A percentile compares a stretch with the other conserved stretches of the same genome.
Evolutionary conservation across 1,140 invertebrate genomes (phyloP).

Genomic region (Achatina immaculata): DNA sequence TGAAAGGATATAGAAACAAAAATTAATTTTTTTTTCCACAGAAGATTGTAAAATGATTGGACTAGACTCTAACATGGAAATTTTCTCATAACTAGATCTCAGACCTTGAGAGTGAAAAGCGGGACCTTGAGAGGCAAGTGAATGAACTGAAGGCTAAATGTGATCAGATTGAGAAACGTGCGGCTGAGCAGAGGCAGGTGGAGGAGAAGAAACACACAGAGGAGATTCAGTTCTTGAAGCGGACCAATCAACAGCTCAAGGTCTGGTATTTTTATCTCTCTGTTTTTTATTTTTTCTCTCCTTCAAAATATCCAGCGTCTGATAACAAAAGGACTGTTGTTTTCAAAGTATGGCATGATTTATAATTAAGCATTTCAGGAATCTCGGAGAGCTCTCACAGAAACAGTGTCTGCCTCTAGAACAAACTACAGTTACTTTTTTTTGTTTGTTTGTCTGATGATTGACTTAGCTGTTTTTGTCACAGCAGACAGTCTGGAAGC

Average conservation of each 20-base stretch:
- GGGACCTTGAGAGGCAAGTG: slow-evolving; percentile 82
- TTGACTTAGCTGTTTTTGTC: too few relatives aligned
- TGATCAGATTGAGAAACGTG: slow-evolving; percentile 86
- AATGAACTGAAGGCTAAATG: slow-evolving; percentile 86
- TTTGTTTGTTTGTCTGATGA: too few relatives aligned
- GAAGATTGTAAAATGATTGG: too few relatives aligned
- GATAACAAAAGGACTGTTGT: too few relatives aligned
- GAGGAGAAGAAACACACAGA: slow-evolving; percentile 93
- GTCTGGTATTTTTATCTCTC: slow-evolving; percentile 72
- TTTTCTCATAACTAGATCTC: slow-evolving; percentile 68
- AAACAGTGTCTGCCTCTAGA: too few relatives aligned
- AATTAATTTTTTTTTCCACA: too few relatives aligned
- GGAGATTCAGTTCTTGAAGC: slow-evolving; percentile 90
- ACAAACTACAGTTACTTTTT: too few relatives aligned
- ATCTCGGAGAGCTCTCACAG: too few relatives aligned
- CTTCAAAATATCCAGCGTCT: background rate
- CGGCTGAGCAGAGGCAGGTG: slow-evolving; percentile 85
- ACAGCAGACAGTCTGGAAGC: too few relatives aligned
- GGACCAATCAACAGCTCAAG: slow-evolving; percentile 94
- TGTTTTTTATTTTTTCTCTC: background rate
- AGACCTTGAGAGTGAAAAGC: slow-evolving; percentile 80
- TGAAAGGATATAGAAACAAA: too few relatives aligned
- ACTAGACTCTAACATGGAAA: background rate
- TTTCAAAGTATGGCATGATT: background rate
- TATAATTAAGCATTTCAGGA: too few relatives aligned